These are phyloP conservation scores for Apodemus agrarius DNA, from an alignment of 2,797 vertebrate genomes.

Conservation along the genomic window DNA sequence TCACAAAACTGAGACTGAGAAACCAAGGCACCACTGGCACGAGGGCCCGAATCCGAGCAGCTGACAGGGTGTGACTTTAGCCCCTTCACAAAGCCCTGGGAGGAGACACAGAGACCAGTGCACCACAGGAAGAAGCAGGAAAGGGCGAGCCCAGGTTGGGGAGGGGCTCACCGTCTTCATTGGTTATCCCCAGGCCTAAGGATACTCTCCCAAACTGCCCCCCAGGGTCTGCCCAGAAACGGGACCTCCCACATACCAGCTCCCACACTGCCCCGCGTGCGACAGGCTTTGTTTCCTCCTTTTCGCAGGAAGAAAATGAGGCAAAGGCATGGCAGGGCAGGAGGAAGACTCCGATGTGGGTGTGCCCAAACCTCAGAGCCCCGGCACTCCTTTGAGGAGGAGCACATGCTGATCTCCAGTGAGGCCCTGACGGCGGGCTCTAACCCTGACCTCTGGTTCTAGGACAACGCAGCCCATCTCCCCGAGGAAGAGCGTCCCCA, in stretches of 20 bases:
- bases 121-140: neutral
- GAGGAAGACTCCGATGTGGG: neutral
- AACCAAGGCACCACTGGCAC: neutral
- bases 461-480: neutral
- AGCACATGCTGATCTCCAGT: neutral
- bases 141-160: rapidly evolving
- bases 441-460: neutral
- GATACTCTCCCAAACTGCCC: neutral
- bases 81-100: neutral
- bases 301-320: slow-evolving; percentile 37
- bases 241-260: neutral
- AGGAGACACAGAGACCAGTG: neutral
- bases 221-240: neutral
- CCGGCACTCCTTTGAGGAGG: neutral
- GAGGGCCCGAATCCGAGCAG: neutral
- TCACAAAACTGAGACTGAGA: slow-evolving; percentile 24
- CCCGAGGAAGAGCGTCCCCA: neutral
- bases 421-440: neutral
- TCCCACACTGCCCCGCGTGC: neutral
- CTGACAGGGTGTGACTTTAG: neutral
- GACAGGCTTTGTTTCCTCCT: neutral
- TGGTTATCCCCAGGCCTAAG: too few species aligned
- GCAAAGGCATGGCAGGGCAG: neutral
- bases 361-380: neutral
- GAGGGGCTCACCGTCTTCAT: neutral